phyloP scores from a whole-genome alignment of 1,140 invertebrate species.

The Linepithema humile region DNA sequence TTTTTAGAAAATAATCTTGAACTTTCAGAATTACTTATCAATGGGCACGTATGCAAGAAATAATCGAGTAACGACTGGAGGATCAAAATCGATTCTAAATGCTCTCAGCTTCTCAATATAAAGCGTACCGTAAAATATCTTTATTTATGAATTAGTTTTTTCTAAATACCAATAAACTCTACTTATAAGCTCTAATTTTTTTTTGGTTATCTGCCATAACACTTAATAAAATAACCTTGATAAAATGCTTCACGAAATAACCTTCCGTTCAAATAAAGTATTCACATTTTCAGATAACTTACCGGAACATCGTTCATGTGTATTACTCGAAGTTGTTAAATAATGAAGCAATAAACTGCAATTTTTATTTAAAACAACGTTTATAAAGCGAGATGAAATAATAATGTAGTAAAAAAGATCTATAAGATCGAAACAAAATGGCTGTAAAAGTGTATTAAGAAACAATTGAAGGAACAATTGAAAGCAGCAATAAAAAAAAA shows the following conservation, averaged over 20 bases:
- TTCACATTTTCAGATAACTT: conserved; percentile 52
- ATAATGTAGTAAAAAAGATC: conserved; percentile 17
- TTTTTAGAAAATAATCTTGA: conserved; percentile 72
- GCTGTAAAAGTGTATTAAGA: neutral
- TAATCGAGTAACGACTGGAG: neutral
- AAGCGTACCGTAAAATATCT: conserved; percentile 1
- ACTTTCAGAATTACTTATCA: conserved; percentile 62
- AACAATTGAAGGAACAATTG: conserved; percentile 45
- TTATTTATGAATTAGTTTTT: neutral
- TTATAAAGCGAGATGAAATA: conserved; percentile 24
- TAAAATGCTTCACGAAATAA: neutral
- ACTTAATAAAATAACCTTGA: no score
- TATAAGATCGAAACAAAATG: conserved; percentile 35
- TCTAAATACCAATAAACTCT: neutral
- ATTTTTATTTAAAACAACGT: conserved; percentile 43
- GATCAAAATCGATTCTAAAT: neutral
- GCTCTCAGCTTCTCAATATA: neutral
- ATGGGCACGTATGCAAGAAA: conserved; percentile 45
- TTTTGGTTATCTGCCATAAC: no score
- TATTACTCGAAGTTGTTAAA: conserved; percentile 30
- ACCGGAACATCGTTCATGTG: conserved; percentile 71
- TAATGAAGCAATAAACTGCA: conserved; percentile 13
- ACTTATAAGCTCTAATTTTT: neutral
- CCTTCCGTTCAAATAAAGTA: neutral
- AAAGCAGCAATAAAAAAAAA: neutral